phyloP scores from a whole-genome alignment of 2,888 invertebrate genomes.

The Eupeodes latifasciatus region DNA sequence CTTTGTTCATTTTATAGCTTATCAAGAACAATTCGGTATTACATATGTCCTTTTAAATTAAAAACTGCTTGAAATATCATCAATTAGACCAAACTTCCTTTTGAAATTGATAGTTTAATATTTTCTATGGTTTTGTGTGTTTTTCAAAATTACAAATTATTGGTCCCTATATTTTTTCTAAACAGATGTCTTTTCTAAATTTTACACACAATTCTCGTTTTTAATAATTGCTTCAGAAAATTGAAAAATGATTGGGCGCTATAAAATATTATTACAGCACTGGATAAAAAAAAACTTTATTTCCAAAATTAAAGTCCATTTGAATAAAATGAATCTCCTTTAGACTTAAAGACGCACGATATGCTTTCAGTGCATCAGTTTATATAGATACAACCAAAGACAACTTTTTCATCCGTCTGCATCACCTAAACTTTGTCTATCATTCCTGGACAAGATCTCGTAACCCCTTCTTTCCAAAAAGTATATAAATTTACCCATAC shows the following conservation, averaged over 20 bases:
- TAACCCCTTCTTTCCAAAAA: not conserved
- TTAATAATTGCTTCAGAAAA: too few relatives aligned
- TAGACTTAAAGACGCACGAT: conserved; percentile 15
- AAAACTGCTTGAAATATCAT: too few relatives aligned
- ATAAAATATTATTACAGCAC: not conserved
- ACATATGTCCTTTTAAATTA: too few relatives aligned
- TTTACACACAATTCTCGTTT: too few relatives aligned
- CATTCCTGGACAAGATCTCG: not conserved
- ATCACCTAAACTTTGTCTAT: conserved; percentile 19
- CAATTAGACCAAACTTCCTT: too few relatives aligned
- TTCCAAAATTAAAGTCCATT: not conserved
- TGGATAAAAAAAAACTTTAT: not conserved
- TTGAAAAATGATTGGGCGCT: not conserved
- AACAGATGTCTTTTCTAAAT: too few relatives aligned
- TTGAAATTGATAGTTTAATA: too few relatives aligned
- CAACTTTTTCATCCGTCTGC: not conserved
- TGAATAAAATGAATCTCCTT: not conserved
- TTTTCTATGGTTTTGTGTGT: too few relatives aligned
- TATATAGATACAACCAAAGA: not conserved
- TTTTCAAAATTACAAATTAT: too few relatives aligned
- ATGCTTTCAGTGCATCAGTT: conserved; percentile 2
- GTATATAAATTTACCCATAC: not conserved
- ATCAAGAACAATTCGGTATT: too few relatives aligned
- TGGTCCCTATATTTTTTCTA: too few relatives aligned
- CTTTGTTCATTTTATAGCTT: too few relatives aligned